Evolutionary conservation across 2,797 vertebrate genomes (phyloP).

Genomic region (Euphonia xanthogaster): DNA sequence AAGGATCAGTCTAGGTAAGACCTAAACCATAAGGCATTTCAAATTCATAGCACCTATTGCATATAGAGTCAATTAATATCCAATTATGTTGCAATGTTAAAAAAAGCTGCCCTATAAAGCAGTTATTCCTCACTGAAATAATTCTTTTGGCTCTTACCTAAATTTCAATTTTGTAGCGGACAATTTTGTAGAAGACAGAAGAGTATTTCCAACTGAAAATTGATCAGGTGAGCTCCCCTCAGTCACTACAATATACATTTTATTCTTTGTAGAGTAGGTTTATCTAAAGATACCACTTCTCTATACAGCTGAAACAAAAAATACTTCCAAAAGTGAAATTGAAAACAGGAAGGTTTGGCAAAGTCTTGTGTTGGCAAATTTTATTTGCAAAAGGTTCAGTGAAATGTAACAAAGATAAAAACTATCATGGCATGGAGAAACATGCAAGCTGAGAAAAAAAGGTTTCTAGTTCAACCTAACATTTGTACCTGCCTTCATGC

Average conservation of each 20-base stretch:
- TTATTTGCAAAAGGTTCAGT: background rate
- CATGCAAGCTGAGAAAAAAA: background rate
- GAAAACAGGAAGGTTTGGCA: background rate
- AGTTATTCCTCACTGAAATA: background rate
- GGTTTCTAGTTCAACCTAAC: background rate
- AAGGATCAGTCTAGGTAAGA: background rate
- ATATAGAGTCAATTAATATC: background rate
- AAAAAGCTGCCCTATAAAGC: background rate
- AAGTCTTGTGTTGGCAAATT: background rate
- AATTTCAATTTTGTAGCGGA: background rate
- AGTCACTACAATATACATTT: background rate
- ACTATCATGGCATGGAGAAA: background rate
- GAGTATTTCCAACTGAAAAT: background rate
- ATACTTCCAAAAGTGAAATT: background rate
- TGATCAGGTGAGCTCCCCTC: background rate
- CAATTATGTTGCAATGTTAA: background rate
- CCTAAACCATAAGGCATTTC: background rate
- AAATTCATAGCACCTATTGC: background rate
- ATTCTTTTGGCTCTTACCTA: background rate
- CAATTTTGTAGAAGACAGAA: background rate
- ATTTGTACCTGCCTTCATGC: background rate
- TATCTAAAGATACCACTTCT: background rate
- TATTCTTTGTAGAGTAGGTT: background rate
- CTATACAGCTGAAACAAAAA: background rate
- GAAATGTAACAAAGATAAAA: background rate